Evolutionary conservation across 2,888 invertebrate genomes (phyloP).

Genomic region (Laspeyria flexula): DNA sequence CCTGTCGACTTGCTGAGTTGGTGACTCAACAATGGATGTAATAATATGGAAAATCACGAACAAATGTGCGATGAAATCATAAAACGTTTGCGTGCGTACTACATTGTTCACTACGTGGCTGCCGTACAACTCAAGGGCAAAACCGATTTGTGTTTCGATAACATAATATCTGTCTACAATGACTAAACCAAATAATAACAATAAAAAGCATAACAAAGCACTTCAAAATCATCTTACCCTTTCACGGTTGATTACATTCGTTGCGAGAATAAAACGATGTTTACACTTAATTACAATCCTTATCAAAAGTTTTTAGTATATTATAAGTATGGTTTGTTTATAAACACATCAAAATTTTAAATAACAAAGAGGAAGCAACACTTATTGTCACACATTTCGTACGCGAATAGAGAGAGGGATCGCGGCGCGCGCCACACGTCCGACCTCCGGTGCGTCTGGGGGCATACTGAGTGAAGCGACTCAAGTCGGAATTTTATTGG

Average conservation of each 20-base stretch:
- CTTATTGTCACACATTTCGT: constrained; percentile 85
- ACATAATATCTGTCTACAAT: constrained; percentile 11
- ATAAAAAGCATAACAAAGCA: constrained; percentile 19
- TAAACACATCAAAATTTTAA: constrained; percentile 68
- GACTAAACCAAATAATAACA: constrained; percentile 18
- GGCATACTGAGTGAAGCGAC: constrained; percentile 67
- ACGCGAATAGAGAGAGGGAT: constrained; percentile 62
- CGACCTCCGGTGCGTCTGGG: constrained; percentile 63
- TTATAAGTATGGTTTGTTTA: constrained; percentile 45
- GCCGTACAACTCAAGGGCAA: constrained; percentile 47
- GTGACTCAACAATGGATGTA: constrained; percentile 54
- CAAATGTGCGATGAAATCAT: constrained; percentile 56
- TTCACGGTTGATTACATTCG: constrained; percentile 49
- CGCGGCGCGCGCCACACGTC: constrained; percentile 66
- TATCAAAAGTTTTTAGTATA: constrained; percentile 35
- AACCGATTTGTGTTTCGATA: constrained; percentile 17
- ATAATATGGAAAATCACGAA: constrained; percentile 61
- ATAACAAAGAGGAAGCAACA: constrained; percentile 82
- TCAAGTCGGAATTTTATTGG: constrained; percentile 52
- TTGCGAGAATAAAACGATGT: constrained; percentile 40
- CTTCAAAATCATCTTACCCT: constrained; percentile 51
- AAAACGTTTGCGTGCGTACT: constrained; percentile 54
- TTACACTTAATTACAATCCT: constrained; percentile 36
- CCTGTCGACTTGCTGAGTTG: constrained; percentile 43
- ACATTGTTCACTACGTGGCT: constrained; percentile 38